Conservation (phyloP, 92 coral and sea anemone species). For the Metridium senile region DNA sequence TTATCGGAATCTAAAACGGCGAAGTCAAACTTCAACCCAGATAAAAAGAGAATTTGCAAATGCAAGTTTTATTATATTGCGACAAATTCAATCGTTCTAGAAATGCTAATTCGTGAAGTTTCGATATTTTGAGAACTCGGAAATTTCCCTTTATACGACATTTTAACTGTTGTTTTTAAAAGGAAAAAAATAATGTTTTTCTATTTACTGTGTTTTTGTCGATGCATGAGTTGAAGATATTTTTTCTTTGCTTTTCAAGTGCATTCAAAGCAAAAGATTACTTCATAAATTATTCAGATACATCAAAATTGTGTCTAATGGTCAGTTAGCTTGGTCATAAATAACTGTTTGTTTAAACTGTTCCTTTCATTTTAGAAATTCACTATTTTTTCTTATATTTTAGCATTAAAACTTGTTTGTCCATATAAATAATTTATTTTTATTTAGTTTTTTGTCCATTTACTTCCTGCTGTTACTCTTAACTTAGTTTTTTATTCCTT, state of each 20-base stretch:
- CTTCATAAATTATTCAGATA: background rate
- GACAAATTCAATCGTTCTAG: too few species aligned
- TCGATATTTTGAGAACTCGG: too few species aligned
- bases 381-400: too few species aligned
- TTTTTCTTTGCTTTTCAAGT: background rate
- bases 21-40: slow-evolving; percentile 15
- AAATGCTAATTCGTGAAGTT: too few species aligned
- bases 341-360: too few species aligned
- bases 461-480: background rate
- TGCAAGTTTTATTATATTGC: too few species aligned
- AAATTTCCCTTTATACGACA: too few species aligned
- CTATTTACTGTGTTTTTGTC: background rate
- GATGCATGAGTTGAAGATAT: background rate
- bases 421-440: background rate
- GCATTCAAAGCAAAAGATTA: background rate
- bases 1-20: slow-evolving; percentile 32
- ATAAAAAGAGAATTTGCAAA: too few species aligned
- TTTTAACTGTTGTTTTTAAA: too few species aligned
- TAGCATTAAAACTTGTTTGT: background rate
- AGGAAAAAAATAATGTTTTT: too few species aligned
- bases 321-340: background rate
- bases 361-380: too few species aligned
- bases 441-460: background rate
- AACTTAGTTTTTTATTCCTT: background rate
- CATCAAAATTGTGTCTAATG: background rate